A percentile compares a stretch with the other conserved stretches of the same genome.
Conservation (phyloP, 1,140 invertebrate species). For the Ips nitidus region DNA sequence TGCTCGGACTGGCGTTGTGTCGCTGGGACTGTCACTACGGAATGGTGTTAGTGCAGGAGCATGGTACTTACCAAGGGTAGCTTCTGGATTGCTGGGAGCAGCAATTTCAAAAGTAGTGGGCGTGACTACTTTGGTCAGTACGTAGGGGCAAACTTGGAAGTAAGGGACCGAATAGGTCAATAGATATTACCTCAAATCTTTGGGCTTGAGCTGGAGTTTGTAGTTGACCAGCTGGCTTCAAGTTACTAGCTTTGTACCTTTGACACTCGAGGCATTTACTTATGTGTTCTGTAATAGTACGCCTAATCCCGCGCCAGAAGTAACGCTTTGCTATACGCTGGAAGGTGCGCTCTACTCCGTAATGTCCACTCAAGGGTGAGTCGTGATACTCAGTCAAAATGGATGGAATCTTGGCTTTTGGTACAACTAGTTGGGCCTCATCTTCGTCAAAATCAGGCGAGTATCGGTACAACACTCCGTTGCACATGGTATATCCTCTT, state of each 20-base stretch:
- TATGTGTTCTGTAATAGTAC: too few relatives aligned
- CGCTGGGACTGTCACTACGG: too few relatives aligned
- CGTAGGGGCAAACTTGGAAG: constrained; percentile 6
- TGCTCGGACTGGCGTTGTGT: too few relatives aligned
- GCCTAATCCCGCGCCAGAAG: too few relatives aligned
- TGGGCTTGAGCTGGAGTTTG: too few relatives aligned
- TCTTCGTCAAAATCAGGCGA: constrained; percentile 8
- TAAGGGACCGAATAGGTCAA: too few relatives aligned
- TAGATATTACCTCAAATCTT: too few relatives aligned
- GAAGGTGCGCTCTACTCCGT: too few relatives aligned
- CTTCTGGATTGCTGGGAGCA: neutral
- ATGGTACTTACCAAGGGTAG: constrained; percentile 8
- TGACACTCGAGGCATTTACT: too few relatives aligned
- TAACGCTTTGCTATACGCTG: too few relatives aligned
- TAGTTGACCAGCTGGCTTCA: too few relatives aligned
- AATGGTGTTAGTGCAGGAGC: neutral
- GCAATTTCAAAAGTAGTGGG: constrained; percentile 15
- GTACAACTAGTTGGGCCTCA: constrained; percentile 24
- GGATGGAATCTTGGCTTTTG: neutral
- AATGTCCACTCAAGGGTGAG: neutral
- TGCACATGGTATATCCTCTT: constrained; percentile 14
- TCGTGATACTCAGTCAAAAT: neutral
- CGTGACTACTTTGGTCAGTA: constrained; percentile 12
- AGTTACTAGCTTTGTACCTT: too few relatives aligned
- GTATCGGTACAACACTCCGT: constrained; percentile 26